Evolutionary conservation across 2,888 invertebrate species (phyloP).

Genomic region (Chironomus tentans): DNA sequence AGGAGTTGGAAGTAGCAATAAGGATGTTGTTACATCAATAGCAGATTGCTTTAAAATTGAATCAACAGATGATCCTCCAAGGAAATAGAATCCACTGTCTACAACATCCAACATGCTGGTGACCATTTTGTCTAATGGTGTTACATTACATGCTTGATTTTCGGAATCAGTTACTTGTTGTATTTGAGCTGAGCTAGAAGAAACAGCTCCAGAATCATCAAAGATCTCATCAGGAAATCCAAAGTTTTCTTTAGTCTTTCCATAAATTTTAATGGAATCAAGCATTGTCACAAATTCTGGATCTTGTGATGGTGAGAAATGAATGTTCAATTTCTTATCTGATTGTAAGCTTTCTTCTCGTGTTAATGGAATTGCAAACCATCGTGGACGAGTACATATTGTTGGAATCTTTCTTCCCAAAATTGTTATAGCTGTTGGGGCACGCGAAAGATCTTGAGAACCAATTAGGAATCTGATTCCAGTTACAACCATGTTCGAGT

Average conservation of each 20-base stretch:
- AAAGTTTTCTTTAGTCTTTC: slow-evolving; percentile 89
- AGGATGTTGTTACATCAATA: slow-evolving; percentile 49
- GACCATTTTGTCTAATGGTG: slow-evolving; percentile 49
- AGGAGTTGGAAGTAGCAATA: slow-evolving; percentile 60
- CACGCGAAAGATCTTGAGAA: slow-evolving; percentile 39
- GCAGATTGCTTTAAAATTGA: slow-evolving; percentile 47
- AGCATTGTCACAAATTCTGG: slow-evolving; percentile 84
- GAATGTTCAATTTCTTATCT: slow-evolving; percentile 78
- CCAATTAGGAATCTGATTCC: slow-evolving; percentile 82
- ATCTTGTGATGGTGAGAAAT: slow-evolving; percentile 78
- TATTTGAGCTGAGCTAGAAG: slow-evolving; percentile 35
- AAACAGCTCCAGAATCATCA: slow-evolving; percentile 46
- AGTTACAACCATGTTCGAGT: slow-evolving; percentile 80
- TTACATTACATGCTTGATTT: slow-evolving; percentile 33
- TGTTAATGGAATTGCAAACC: slow-evolving; percentile 93
- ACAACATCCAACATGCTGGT: slow-evolving; percentile 61
- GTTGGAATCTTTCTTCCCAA: slow-evolving; percentile 62
- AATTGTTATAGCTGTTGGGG: slow-evolving; percentile 37
- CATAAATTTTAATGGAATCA: slow-evolving; percentile 90
- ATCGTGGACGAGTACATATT: slow-evolving; percentile 65
- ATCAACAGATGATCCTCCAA: slow-evolving; percentile 44
- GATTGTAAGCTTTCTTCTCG: slow-evolving; percentile 87
- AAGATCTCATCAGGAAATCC: slow-evolving; percentile 96
- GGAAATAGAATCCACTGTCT: slow-evolving; percentile 58
- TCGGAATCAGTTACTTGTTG: slow-evolving; percentile 31